Conservation (phyloP, 1,140 invertebrate species). For the Dinoponera quadriceps region DNA sequence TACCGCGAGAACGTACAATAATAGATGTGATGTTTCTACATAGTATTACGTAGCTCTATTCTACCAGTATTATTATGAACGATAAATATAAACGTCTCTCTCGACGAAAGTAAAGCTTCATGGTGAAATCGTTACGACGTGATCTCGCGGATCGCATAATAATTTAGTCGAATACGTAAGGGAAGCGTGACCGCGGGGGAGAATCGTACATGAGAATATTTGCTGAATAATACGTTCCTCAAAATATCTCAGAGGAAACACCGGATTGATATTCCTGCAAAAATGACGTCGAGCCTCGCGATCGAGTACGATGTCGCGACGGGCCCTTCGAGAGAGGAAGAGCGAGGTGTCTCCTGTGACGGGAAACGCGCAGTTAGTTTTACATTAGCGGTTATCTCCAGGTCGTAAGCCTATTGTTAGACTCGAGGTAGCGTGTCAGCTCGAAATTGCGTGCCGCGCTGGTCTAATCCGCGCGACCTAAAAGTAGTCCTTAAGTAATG, state of each 20-base stretch:
- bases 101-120: slow-evolving; percentile 23
- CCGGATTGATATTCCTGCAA: not conserved
- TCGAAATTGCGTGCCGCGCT: slow-evolving; percentile 43
- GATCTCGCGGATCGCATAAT: slow-evolving; percentile 36
- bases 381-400: slow-evolving; percentile 38
- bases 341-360: not conserved
- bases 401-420: slow-evolving; percentile 62
- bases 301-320: slow-evolving; percentile 2
- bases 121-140: slow-evolving; percentile 17
- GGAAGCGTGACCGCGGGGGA: not conserved
- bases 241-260: not conserved
- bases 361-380: slow-evolving; percentile 31
- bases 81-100: slow-evolving; percentile 29
- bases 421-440: slow-evolving; percentile 71
- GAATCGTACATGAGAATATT: slow-evolving; percentile 28
- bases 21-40: not conserved
- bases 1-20: not conserved
- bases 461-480: slow-evolving; percentile 20
- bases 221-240: not conserved
- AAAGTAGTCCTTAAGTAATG: slow-evolving; percentile 49
- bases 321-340: not conserved
- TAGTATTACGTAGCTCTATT: too few species aligned
- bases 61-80: not conserved
- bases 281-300: not conserved
- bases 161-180: slow-evolving; percentile 47